Conservation (phyloP, 2,113 vertebrate genomes). For the Uropsilus gracilis region DNA sequence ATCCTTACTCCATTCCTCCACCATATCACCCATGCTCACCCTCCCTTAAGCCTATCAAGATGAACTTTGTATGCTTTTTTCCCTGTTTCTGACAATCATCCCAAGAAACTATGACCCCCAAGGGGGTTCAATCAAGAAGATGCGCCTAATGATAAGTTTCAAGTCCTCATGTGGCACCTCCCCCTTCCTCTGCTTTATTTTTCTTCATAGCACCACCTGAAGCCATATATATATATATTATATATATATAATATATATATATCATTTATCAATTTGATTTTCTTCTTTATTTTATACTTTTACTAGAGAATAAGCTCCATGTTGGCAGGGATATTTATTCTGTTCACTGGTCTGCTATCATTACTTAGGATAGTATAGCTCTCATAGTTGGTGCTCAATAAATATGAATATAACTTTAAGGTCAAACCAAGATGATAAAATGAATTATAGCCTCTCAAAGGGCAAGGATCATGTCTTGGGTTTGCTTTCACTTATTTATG, state of each 20-base stretch:
- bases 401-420: background rate
- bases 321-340: constrained; percentile 49
- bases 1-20: background rate
- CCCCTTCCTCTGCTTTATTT: background rate
- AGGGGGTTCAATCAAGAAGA: background rate
- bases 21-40: background rate
- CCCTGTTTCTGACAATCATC: background rate
- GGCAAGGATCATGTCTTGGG: constrained; percentile 59
- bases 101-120: background rate
- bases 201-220: background rate
- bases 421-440: background rate
- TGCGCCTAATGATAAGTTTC: background rate
- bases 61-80: background rate
- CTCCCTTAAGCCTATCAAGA: background rate
- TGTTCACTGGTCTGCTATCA: background rate
- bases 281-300: background rate
- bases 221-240: background rate
- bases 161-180: background rate
- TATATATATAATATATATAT: background rate
- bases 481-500: constrained; percentile 77
- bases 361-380: background rate
- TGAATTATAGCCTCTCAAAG: constrained; percentile 57
- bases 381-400: constrained; percentile 11
- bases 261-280: background rate
- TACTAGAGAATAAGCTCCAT: constrained; percentile 64